These are phyloP conservation scores for Phocides pigmalion DNA, from an alignment of 1,140 invertebrate species.

Conservation along the genomic window DNA sequence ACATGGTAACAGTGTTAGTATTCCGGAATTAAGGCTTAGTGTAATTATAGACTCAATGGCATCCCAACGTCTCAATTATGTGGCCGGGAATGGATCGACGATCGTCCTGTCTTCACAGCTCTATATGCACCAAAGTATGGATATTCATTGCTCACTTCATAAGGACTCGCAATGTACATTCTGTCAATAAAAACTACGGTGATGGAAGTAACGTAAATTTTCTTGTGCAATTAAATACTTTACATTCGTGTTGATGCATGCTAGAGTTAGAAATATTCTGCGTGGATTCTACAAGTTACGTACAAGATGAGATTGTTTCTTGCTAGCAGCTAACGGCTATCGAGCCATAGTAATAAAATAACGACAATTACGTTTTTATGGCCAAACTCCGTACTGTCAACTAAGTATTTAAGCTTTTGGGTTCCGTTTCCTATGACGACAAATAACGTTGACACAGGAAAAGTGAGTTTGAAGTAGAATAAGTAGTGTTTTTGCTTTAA, in stretches of 20 bases:
- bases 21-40: constrained; percentile 10
- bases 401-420: too few species aligned
- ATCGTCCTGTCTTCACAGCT: neutral
- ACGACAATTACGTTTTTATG: too few species aligned
- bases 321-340: too few species aligned
- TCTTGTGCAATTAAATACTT: constrained; percentile 3
- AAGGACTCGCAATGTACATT: neutral
- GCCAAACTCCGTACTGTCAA: too few species aligned
- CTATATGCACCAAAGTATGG: neutral
- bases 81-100: constrained; percentile 17
- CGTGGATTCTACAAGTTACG: neutral
- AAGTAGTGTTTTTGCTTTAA: too few species aligned
- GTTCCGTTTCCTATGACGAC: too few species aligned
- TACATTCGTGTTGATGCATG: neutral
- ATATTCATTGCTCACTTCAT: neutral
- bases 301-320: neutral
- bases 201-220: neutral
- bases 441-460: too few species aligned
- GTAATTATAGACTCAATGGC: constrained; percentile 24
- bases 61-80: constrained; percentile 29
- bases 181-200: neutral
- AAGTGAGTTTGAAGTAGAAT: too few species aligned
- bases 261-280: neutral
- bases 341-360: too few species aligned
- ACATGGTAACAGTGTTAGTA: neutral